Evolutionary conservation across 2,888 invertebrate genomes (phyloP).

Genomic region (Caenorhabditis afra): DNA sequence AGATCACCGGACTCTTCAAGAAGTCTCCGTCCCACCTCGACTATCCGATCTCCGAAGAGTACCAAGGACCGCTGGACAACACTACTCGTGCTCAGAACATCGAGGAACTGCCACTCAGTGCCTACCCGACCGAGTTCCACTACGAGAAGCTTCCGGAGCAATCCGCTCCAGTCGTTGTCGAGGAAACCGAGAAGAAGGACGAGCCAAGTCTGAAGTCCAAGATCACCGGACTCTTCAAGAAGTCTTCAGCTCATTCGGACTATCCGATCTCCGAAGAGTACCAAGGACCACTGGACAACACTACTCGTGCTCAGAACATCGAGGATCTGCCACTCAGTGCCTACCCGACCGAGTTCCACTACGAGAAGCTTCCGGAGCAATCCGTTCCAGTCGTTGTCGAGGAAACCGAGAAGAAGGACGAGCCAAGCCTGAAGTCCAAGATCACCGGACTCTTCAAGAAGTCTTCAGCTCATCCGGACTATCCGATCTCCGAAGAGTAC

Average conservation of each 20-base stretch:
- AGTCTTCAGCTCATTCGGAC: conserved; percentile 60
- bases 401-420: conserved; percentile 33
- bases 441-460: conserved; percentile 2
- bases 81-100: conserved; percentile 6
- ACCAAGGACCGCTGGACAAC: conserved; percentile 23
- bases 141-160: conserved; percentile 8
- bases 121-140: conserved; percentile 2
- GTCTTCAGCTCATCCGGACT: conserved; percentile 59
- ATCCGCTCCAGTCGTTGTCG: background rate
- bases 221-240: conserved; percentile 53
- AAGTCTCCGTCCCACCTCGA: conserved; percentile 39
- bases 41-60: conserved; percentile 33
- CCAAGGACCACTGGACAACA: conserved; percentile 48
- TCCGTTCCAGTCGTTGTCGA: conserved; percentile 3
- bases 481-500: conserved; percentile 54
- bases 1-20: conserved; percentile 40
- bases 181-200: conserved; percentile 17
- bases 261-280: conserved; percentile 64
- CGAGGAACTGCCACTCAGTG: conserved; percentile 5
- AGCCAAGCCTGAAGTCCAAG: conserved; percentile 1
- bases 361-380: conserved; percentile 7
- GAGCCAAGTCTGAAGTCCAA: conserved; percentile 15
- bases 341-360: conserved; percentile 4
- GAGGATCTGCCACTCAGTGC: conserved; percentile 39
- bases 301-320: conserved; percentile 52